A percentile compares a stretch with the other conserved stretches of the same genome.
These are phyloP conservation scores for Cremastobaeus sp. DNA, from an alignment of 2,888 invertebrate species.

Conservation along the genomic window DNA sequence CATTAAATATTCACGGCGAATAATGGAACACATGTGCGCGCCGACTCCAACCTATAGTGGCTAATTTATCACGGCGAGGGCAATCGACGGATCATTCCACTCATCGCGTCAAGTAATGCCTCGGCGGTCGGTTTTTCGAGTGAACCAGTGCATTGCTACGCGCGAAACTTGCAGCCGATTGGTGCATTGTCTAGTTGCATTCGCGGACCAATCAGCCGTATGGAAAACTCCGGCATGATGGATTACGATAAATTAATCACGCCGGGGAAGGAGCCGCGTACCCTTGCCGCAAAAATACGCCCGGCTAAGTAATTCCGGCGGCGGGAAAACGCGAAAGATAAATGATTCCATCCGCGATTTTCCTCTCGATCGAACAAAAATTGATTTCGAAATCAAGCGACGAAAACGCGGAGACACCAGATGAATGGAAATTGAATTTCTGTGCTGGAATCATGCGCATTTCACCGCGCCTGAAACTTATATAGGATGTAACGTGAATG, in stretches of 20 bases:
- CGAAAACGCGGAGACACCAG: background rate
- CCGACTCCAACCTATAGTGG: slow-evolving; percentile 18
- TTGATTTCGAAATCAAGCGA: slow-evolving; percentile 3
- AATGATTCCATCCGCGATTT: slow-evolving; percentile 9
- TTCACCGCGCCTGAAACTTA: slow-evolving; percentile 25
- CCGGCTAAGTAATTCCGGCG: too few relatives aligned
- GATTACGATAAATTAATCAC: too few relatives aligned
- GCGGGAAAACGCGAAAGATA: too few relatives aligned
- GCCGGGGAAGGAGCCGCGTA: too few relatives aligned
- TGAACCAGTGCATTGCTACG: slow-evolving; percentile 18
- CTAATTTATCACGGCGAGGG: slow-evolving; percentile 32
- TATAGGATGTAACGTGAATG: slow-evolving; percentile 44
- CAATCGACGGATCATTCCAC: slow-evolving; percentile 21
- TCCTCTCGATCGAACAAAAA: background rate
- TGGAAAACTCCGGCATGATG: too few relatives aligned
- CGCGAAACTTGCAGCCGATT: background rate
- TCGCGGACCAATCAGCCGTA: too few relatives aligned
- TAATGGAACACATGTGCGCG: slow-evolving; percentile 20
- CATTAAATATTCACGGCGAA: slow-evolving; percentile 28
- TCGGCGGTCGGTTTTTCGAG: slow-evolving; percentile 28
- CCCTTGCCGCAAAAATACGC: too few relatives aligned
- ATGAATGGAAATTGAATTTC: slow-evolving; percentile 24
- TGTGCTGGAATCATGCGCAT: slow-evolving; percentile 8
- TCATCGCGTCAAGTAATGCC: slow-evolving; percentile 23
- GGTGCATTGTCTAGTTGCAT: too few relatives aligned